Evolutionary conservation across 2,113 vertebrate genomes (phyloP), one percentile per base, ranked within the genome.

Genomic region (Tonatia bakeri): DNA sequence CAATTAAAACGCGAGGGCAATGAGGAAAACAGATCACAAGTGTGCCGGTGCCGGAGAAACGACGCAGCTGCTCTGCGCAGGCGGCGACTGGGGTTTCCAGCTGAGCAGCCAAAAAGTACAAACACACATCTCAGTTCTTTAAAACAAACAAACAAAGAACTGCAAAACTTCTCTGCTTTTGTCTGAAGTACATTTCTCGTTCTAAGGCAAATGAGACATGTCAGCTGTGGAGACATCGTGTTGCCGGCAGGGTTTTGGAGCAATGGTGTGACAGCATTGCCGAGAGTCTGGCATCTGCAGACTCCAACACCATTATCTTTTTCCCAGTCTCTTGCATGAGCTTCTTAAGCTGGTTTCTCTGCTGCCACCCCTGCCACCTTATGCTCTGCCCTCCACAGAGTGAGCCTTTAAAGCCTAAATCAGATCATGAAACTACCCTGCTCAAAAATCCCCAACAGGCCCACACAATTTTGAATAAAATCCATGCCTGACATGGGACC

Each of bases 41-140:
- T 24, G 84, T 1, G 1, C 19, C 86, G 6, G 26, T 9, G 45
- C 64, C 86, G 54, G 67, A 67, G 79, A 87, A 72, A 10, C 26
- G 8, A 75, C 7, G 50, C 4, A 79, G 86, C 38, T 91, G 40
- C 59, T 28, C 43, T 8, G 33, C 11, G 59, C 22, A 86, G 28
- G 26, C 28, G 36, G 10, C 45, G 40, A 61, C 45, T 72, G 65
- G 0, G 67, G 28, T 28, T 52, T 67, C 89, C 75, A 65, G 47
- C 77, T 92, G 26, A 73, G 79, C 33, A 72, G 61, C 16, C 65
- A 83, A 87, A 93, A 93, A 79, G 75, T 70, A 77, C 7, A 96
- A 83, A 64, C 28, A 24, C 3, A 77, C 3, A 82, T 28, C 26
- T 56, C 36, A 45, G 28, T 81, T 87, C 52, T 70, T 65, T 31